These are phyloP conservation scores for Neodiprion fabricii DNA, from an alignment of 1,140 invertebrate species.

Conservation along the genomic window DNA sequence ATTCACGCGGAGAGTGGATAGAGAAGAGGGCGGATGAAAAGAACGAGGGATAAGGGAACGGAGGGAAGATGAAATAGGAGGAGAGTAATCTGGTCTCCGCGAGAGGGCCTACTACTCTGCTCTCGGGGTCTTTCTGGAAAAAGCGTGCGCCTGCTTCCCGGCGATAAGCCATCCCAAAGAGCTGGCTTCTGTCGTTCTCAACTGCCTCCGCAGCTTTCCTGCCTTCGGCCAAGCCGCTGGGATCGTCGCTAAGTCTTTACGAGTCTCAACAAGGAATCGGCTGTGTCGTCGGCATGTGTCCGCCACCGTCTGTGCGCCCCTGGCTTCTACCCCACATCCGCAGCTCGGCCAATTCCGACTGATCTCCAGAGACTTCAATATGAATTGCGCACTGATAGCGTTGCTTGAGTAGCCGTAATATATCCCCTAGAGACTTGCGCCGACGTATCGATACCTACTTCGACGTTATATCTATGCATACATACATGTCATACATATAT, in stretches of 20 bases:
- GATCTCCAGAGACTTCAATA: conserved; percentile 47
- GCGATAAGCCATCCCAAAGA: conserved; percentile 50
- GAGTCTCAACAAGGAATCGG: conserved; percentile 44
- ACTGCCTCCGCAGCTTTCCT: conserved; percentile 19
- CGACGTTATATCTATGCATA: too few species aligned
- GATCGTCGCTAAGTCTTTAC: conserved; percentile 26
- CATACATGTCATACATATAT: conserved; percentile 30
- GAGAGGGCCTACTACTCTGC: neutral
- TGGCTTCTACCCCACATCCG: conserved; percentile 35
- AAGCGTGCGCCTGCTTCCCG: conserved; percentile 41
- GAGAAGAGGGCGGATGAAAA: conserved; percentile 24
- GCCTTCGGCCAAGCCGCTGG: conserved; percentile 18
- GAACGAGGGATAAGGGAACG: neutral
- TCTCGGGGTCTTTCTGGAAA: conserved; percentile 28
- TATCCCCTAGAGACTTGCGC: conserved; percentile 28
- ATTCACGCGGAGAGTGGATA: neutral
- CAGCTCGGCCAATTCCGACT: conserved; percentile 38
- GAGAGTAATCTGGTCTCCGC: neutral
- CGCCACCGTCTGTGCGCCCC: conserved; percentile 4
- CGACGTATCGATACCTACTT: conserved; percentile 37
- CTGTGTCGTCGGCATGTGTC: conserved; percentile 7
- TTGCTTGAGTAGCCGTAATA: conserved; percentile 24
- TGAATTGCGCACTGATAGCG: conserved; percentile 44
- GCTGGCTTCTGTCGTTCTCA: conserved; percentile 42
- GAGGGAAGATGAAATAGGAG: neutral